Conservation (phyloP, 2,888 invertebrate species). For the Metacarcinus magister region DNA sequence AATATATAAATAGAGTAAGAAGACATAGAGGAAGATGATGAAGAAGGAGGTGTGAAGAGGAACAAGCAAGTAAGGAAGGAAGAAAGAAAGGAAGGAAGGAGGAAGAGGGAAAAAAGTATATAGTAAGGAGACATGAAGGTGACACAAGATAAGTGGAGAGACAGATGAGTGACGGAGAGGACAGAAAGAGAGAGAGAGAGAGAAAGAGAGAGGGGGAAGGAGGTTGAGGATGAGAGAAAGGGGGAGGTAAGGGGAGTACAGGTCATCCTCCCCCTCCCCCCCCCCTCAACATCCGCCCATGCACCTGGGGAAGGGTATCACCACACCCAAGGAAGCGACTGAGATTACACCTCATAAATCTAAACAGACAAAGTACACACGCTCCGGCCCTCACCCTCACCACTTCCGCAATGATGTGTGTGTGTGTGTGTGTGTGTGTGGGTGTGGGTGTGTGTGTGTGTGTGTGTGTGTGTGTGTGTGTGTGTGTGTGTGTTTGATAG, state of each 20-base stretch:
- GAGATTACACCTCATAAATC: constrained; percentile 49
- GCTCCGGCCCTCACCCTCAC: neutral
- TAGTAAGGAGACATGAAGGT: neutral
- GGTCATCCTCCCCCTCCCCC: neutral
- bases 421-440: neutral
- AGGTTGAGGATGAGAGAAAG: neutral
- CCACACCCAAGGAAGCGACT: constrained; percentile 54
- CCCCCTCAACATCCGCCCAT: neutral
- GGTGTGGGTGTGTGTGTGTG: neutral
- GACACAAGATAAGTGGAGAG: neutral
- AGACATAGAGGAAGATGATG: neutral
- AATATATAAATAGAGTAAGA: neutral
- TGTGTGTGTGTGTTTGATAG: neutral
- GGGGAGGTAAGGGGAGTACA: neutral
- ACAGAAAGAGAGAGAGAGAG: neutral
- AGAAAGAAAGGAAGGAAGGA: neutral
- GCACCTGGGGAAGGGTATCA: neutral
- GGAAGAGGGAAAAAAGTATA: neutral
- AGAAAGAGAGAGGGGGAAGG: neutral
- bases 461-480: neutral
- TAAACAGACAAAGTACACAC: constrained; percentile 32
- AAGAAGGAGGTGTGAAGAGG: neutral
- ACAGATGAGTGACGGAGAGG: constrained; percentile 21
- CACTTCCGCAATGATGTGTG: neutral
- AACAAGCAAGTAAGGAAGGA: neutral